Evolutionary conservation across 92 coral and sea anemone species (phyloP), one percentile per base, ranked within the genome.

Genomic region (Porites evermanni): DNA sequence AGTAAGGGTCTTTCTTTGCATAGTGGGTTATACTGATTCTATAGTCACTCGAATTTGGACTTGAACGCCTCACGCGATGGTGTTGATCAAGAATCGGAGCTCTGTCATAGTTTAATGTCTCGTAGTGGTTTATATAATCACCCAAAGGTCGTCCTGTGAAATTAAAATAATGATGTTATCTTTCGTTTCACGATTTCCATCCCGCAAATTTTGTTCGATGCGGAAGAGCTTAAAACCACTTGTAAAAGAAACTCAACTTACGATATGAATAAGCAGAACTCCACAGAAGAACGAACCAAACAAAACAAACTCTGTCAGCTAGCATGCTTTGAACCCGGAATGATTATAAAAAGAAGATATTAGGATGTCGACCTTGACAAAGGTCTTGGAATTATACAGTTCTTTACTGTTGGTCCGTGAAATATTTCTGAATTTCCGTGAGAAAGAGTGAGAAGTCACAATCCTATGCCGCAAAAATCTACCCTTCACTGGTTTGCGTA

Each of bases 51-150:
- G 47, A 38, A 78, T 82, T 87, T 29, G 89, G 51, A 32, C 77
- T 88, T 63, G 98, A 94, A 74, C 99, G 96, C 44, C 95, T 92
- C 79, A 88, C 97, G 67, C 99, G 90, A 67, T 83, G 91, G 68
- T 95, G 98, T 58, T 89, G 91, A 44, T 87, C 64, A 63, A 84
- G 84, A 51, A 96, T 79, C 11, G 71, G 78, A 26, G 85, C 73
- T 6, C 94, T 78, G 68, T 94, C 94, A 90, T 96, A 96, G 90
- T 91, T 90, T 19, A 96, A 84, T 24, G 99, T 92, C 70, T 96
- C 99, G 66, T 81, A 95, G 72, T 95, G 92, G 47, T 92, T 88
- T 72, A 96, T 95, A 76, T 89, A 96, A 12, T 95, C 97, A 72
- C 96, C 92, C 79, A 96, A 86, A 59, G 94, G 96, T 32, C 93